Evolutionary conservation across 2,113 vertebrate species (phyloP), one percentile per base, ranked within the genome.

Genomic region (Hydrochoerus hydrochaeris): DNA sequence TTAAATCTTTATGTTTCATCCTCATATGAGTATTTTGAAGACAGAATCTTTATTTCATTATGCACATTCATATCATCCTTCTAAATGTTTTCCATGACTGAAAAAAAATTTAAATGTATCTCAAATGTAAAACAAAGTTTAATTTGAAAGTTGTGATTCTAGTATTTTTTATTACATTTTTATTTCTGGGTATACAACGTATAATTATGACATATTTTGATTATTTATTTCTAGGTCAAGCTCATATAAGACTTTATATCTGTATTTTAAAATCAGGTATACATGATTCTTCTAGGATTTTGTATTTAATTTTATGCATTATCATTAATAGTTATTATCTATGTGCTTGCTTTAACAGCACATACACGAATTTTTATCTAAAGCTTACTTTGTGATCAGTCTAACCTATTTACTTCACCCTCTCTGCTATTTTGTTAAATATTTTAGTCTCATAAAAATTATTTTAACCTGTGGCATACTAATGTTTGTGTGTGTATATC

Each of bases 51-150:
- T 85, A 52, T 67, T 65, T 88, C 71, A 85, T 67, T 65, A 81
- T 44, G 12, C 13, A 62, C 81, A 17, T 82, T 92, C 41, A 75
- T 28, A 90, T 57, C 41, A 63, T 52, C 13, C 80, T 94, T 41
- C 88, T 91, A 30, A 90, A 88, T 80, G 58, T 78, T 88, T 30
- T 78, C 10, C 60, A 80, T 20, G 75, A 82, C 30, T 92, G n/a
- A 78, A 95, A 65, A 87, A 85, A 78, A 65, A 82, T 73, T 75
- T 75, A 71, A 78, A 89, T 63, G 32, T 32, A 84, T n/a, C 38
- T 88, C 46, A 94, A 78, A 95, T 65, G 62, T 54, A 32, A 88
- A 94, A 78, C 49, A 12, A 87, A 97, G 62, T 85, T 91, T 35
- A 89, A 81, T 85, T 3, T 62, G 20, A 57, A 28, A 82, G 26